Percentiles rank a stretch among this genome's conserved stretches.
Evolutionary conservation across 2,113 vertebrate genomes (phyloP).

Genomic region (Semicossyphus pulcher): DNA sequence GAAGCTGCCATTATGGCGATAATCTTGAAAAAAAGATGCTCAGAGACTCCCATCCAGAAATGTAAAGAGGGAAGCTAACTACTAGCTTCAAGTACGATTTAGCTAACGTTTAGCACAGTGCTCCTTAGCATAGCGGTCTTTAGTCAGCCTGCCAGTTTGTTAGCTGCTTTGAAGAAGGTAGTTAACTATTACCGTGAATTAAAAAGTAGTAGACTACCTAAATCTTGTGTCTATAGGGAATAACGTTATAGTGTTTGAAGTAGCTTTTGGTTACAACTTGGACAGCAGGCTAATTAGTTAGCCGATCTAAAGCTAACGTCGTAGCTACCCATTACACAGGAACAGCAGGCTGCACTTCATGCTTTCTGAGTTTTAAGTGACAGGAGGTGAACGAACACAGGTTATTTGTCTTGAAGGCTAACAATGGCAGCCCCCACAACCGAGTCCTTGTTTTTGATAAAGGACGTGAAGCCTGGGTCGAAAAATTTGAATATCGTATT

Average conservation of each 20-base stretch:
- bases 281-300: conserved; percentile 38
- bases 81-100: conserved; percentile 19
- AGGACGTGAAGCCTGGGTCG: conserved; percentile 96
- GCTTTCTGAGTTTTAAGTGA: conserved; percentile 7
- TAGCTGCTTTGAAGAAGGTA: not conserved
- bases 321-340: not conserved
- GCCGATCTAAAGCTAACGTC: conserved; percentile 45
- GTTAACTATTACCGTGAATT: not conserved
- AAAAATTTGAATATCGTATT: conserved; percentile 99
- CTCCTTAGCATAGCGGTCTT: conserved; percentile 1
- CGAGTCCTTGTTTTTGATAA: conserved; percentile 90
- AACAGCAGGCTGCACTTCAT: not conserved
- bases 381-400: not conserved
- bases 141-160: not conserved
- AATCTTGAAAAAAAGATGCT: not conserved
- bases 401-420: not conserved
- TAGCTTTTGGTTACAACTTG: not conserved
- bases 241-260: not conserved
- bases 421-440: conserved; percentile 85
- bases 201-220: not conserved
- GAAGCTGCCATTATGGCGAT: conserved; percentile 33
- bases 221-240: not conserved
- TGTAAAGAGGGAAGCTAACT: conserved; percentile 34
- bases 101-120: conserved; percentile 12
- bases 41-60: conserved; percentile 9